Conservation (phyloP, 2,797 vertebrate genomes). For the Smutsia temminckii region DNA sequence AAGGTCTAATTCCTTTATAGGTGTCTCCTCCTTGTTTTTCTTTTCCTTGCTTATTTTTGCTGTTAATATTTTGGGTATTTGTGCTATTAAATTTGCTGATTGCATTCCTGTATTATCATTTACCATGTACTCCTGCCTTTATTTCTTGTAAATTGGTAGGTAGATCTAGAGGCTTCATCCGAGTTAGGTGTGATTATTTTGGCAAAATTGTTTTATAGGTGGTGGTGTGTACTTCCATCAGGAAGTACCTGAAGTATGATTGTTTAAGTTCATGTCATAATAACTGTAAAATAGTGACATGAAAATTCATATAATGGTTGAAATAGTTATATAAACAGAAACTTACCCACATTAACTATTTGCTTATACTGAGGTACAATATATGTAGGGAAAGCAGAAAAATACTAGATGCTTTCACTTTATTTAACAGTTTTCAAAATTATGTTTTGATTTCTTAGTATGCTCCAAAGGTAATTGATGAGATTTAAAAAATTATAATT, state of each 20-base stretch:
- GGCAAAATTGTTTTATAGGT: neutral
- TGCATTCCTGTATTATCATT: neutral
- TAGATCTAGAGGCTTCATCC: neutral
- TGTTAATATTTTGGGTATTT: neutral
- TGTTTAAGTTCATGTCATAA: neutral
- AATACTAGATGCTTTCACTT: neutral
- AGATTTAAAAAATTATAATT: neutral
- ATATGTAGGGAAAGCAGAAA: neutral
- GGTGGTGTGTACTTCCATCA: neutral
- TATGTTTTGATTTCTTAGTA: neutral
- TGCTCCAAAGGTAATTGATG: neutral
- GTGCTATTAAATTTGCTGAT: neutral
- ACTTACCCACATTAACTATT: neutral
- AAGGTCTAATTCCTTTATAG: neutral
- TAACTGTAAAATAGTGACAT: neutral
- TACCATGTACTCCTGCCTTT: neutral
- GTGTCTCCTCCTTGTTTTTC: neutral
- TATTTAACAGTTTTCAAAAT: neutral
- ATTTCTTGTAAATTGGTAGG: neutral
- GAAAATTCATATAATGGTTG: slow-evolving; percentile 1
- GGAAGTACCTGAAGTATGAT: neutral
- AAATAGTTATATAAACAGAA: neutral
- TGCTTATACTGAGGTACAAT: neutral
- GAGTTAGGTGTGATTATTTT: slow-evolving; percentile 29
- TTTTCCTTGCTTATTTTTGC: neutral